Evolutionary conservation across 1,140 invertebrate species (phyloP).

Genomic region (Papilio polytes): DNA sequence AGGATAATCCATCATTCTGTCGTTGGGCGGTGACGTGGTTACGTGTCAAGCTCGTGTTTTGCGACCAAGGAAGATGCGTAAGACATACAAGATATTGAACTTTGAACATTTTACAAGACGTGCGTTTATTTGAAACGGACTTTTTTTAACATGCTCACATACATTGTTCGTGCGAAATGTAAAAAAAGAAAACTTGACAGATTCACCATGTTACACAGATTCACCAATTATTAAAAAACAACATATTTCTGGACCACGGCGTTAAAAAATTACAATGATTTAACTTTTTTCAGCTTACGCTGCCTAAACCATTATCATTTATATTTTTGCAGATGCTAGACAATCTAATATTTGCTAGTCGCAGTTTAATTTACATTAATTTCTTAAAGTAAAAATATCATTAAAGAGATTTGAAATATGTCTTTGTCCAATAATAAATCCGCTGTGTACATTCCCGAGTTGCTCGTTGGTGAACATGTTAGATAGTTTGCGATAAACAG

Average conservation of each 20-base stretch:
- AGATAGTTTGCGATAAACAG: slow-evolving; percentile 34
- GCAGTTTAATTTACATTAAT: not conserved
- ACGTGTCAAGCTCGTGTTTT: slow-evolving; percentile 32
- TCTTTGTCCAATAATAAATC: slow-evolving; percentile 3
- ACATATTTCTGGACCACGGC: too few species aligned
- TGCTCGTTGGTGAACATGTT: slow-evolving; percentile 38
- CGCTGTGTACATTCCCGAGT: slow-evolving; percentile 26
- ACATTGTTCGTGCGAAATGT: too few species aligned
- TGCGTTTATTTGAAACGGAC: not conserved
- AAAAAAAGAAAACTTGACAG: too few species aligned
- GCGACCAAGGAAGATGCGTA: not conserved
- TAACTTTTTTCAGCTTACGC: too few species aligned
- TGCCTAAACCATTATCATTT: too few species aligned
- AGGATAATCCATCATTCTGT: slow-evolving; percentile 28
- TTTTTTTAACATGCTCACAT: not conserved
- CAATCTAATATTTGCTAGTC: not conserved
- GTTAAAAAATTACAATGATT: too few species aligned
- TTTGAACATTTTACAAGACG: not conserved
- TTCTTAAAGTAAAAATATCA: slow-evolving; percentile 1
- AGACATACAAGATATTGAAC: not conserved
- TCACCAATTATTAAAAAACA: too few species aligned
- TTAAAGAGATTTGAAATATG: not conserved
- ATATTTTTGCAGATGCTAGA: not conserved
- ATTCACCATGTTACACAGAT: too few species aligned
- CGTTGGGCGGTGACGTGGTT: slow-evolving; percentile 25